These are phyloP conservation scores for Semotilus atromaculatus DNA, from an alignment of 2,797 vertebrate species.

Conservation along the genomic window DNA sequence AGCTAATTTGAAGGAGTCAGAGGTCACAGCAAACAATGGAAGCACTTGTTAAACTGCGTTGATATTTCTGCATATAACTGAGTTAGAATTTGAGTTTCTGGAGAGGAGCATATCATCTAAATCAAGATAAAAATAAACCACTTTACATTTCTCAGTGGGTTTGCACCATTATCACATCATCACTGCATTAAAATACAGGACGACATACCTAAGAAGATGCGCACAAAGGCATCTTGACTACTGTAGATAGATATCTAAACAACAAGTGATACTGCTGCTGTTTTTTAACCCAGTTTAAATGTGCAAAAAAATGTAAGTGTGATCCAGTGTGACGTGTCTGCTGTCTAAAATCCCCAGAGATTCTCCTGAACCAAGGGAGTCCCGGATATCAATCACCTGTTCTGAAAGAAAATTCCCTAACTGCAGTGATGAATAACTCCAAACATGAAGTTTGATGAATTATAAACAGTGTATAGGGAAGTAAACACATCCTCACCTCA, in stretches of 20 bases:
- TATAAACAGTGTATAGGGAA: neutral
- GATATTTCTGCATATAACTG: neutral
- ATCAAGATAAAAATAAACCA: neutral
- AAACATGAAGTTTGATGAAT: conserved; percentile 25
- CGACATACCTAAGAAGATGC: neutral
- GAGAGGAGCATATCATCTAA: conserved; percentile 1
- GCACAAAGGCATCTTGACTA: neutral
- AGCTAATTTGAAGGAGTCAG: neutral
- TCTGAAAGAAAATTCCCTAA: neutral
- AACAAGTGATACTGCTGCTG: neutral
- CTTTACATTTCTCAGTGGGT: neutral
- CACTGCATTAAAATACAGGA: neutral
- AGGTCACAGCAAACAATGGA: neutral
- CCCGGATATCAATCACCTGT: neutral
- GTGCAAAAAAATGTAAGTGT: neutral
- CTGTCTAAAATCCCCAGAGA: neutral
- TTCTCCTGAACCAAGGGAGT: conserved; percentile 5
- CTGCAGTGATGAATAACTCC: conserved; percentile 27
- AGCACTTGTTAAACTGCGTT: neutral
- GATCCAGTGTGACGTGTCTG: neutral
- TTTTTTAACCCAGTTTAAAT: neutral
- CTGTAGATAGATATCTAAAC: neutral
- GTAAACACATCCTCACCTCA: conserved; percentile 9
- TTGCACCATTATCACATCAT: neutral
- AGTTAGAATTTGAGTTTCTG: conserved; percentile 11